These are phyloP conservation scores for Drosophila chauvacae DNA, from an alignment of 1,140 invertebrate genomes.

Conservation along the genomic window DNA sequence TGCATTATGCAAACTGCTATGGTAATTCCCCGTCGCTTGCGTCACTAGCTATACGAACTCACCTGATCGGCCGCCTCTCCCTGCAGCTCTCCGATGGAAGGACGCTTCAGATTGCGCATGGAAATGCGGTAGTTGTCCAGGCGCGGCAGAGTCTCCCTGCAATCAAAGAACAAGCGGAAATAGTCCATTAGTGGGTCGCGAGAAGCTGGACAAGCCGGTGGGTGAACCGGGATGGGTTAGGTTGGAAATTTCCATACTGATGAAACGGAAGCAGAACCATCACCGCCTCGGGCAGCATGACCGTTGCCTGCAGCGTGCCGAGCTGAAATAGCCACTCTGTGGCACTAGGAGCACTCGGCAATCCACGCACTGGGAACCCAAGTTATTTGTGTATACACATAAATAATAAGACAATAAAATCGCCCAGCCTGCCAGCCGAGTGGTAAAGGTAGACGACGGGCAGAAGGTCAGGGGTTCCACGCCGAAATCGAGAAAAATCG, in stretches of 20 bases:
- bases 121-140: conserved; percentile 96
- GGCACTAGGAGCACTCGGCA: conserved; percentile 23
- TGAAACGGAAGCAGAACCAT: conserved; percentile 64
- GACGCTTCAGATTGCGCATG: conserved; percentile 89
- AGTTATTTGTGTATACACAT: conserved; percentile 48
- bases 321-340: conserved; percentile 60
- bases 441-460: conserved; percentile 57
- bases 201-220: neutral
- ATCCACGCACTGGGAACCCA: conserved; percentile 33
- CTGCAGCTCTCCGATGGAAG: conserved; percentile 90
- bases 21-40: neutral
- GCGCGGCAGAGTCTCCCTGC: conserved; percentile 88
- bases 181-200: conserved; percentile 14
- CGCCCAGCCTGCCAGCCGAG: conserved; percentile 8
- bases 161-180: conserved; percentile 40
- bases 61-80: conserved; percentile 85
- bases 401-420: conserved; percentile 56
- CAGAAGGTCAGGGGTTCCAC: conserved; percentile 52
- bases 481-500: conserved; percentile 40
- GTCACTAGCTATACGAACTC: conserved; percentile 27
- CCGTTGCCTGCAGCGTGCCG: conserved; percentile 56
- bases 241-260: conserved; percentile 51
- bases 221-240: neutral
- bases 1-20: conserved; percentile 33
- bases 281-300: conserved; percentile 72